These are phyloP conservation scores for Alcedo atthis DNA, from an alignment of 2,797 vertebrate species.

Conservation along the genomic window DNA sequence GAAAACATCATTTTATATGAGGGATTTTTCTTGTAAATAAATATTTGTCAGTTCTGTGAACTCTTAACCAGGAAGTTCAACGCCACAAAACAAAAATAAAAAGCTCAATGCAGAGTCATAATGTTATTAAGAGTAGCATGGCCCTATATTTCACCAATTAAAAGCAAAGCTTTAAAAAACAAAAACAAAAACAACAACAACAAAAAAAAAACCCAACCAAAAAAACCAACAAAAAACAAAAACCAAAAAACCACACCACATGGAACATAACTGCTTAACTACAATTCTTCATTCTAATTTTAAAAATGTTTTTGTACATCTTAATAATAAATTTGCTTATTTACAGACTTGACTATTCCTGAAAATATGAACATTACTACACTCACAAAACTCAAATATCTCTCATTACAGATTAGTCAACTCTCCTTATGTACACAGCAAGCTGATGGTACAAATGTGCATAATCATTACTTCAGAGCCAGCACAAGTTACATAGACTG, in stretches of 20 bases:
- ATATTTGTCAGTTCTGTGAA: background rate
- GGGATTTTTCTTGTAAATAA: background rate
- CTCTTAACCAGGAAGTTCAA: background rate
- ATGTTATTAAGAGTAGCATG: background rate
- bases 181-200: too few species aligned
- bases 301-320: background rate
- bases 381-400: background rate
- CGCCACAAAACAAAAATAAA: background rate
- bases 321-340: background rate
- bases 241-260: background rate
- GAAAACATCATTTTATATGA: background rate
- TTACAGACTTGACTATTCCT: background rate
- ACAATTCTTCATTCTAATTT: background rate
- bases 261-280: background rate
- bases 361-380: background rate
- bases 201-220: too few species aligned
- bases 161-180: background rate
- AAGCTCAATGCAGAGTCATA: background rate
- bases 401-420: background rate
- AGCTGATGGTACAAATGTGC: background rate
- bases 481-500: background rate
- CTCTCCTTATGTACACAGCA: accelerated
- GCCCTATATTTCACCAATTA: background rate
- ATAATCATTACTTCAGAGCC: background rate
- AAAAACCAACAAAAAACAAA: too few species aligned